Base-by-base conservation (phyloP, 1,140 invertebrate species). In the Brachionus calyciflorus region DNA sequence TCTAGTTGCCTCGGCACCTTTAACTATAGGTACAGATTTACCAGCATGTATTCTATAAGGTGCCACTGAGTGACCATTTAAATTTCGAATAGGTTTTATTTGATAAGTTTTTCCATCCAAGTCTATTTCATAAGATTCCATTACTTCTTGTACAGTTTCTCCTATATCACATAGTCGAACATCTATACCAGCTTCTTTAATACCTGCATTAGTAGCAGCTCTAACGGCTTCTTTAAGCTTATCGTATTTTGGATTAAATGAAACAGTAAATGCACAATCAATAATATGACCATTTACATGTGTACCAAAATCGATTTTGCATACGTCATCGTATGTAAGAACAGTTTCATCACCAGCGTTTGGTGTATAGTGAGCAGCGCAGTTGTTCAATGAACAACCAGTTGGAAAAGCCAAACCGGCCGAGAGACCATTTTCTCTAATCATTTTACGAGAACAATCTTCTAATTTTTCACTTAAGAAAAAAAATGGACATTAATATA, bases 51-150 rank as follows among this genome's bases (percentile, higher is more conserved):
- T 98, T 79, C 92, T 89, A 84, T 98, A 99, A 17, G 93, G 94
- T 78, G 92, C 91, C 81, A 99, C 97, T 4, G 94, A 97, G 84
- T 99, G 97, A 12, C 96, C 96, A 88, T 98, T 98, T 48, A 98
- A 88, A 87, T 99, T 99, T 53, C 97, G 88, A 81, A 99, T 99
- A 2, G 94, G 92, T 86, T 98, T 99, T 3, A 99, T 84, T 86
- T 90, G 93, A 86, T 96, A 97, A 28, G 91, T 91, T 87, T 97
- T 96, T 30, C 97, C 96, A 87, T 98, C 93, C 21, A 99, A 82
- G 85, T 98, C 96, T 2, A 99, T 90, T 88, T 99, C 97, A 87
- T 99, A 97, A 0, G 94, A 97, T 81, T 99, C 97, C 97, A 99
- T 99, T 0, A 96, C 93, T 87, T 99, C 96, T 84, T 99, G 96